Evolutionary conservation across 2,888 invertebrate genomes (phyloP).

Genomic region (Luperina nickerlii): DNA sequence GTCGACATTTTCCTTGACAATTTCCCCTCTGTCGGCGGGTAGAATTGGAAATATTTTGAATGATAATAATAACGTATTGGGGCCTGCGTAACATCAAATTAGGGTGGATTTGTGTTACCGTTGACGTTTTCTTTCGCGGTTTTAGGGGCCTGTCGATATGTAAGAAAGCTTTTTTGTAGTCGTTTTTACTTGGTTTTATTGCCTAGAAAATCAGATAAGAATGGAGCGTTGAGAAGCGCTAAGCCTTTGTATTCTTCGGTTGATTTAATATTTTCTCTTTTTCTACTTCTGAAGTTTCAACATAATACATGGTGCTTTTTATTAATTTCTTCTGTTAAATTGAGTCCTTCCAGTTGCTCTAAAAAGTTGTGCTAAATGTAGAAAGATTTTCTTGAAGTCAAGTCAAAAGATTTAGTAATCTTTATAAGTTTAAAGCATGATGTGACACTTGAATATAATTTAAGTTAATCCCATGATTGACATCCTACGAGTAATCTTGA

Average conservation of each 20-base stretch:
- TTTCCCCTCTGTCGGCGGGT: slow-evolving; percentile 69
- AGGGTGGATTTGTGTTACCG: slow-evolving; percentile 77
- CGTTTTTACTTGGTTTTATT: not conserved
- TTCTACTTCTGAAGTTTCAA: not conserved
- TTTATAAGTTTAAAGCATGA: not conserved
- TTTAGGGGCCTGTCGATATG: slow-evolving; percentile 64
- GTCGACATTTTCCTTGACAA: slow-evolving; percentile 53
- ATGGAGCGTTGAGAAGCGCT: not conserved
- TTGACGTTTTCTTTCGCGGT: slow-evolving; percentile 71
- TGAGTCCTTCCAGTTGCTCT: not conserved
- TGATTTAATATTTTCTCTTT: not conserved
- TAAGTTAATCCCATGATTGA: not conserved
- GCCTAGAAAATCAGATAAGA: not conserved
- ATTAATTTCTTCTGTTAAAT: not conserved
- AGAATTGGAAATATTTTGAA: slow-evolving; percentile 75
- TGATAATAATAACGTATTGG: slow-evolving; percentile 83
- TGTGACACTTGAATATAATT: not conserved
- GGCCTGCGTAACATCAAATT: slow-evolving; percentile 77
- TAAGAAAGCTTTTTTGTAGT: slow-evolving; percentile 15
- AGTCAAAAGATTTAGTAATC: not conserved
- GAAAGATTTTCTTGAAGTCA: too few relatives aligned
- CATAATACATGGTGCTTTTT: not conserved
- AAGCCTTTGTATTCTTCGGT: not conserved
- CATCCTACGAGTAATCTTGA: fast-evolving
- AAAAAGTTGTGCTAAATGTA: not conserved